Evolutionary conservation across 1,140 invertebrate genomes (phyloP), one percentile per base, ranked within the genome.

Genomic region (Pseudoatta argentina): DNA sequence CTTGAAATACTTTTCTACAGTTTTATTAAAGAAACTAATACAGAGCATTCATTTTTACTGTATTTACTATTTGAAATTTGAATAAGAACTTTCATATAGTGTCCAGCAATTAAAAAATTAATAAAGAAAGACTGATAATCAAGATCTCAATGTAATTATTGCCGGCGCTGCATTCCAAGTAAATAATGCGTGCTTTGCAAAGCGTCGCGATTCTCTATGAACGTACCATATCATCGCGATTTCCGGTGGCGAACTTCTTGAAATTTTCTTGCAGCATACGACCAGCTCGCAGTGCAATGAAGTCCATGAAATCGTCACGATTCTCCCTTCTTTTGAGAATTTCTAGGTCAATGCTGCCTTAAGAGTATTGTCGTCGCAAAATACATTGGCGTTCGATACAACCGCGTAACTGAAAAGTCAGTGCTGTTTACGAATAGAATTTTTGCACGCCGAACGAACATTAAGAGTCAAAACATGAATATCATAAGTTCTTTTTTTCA

Each of bases 321-420:
- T 85, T 85, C 79, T 73, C 76, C 59, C 30, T 69, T 27, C 81
- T 64, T 89, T 72, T 72, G 86, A 63, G 72, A 89, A 87, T 88
- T 89, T 89, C 88, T 89, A 85, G 86, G 86, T 88, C 88, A 88
- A 78, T 85, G 88, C 67, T 78, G 86, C 57, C 79, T 66, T 24
- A 67, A 67, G 48, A 48, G 73, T 66, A 59, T 64, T 27, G 66
- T 82, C 81, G 73, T 34, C 55, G 57, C 81, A 21, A 21, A 12
- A 34, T 44, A 53, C 81, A 51, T 39, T 8, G 51, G 39, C 53
- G 24, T 18, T 30, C 18, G 53, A 71, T 12, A 51, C 14, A 12
- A 34, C 59, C 81, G 71, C 55, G 71, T 30, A 75, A 85, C 27
- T 18, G 39, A 75, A 85, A 85, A 85, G 75, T 76, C 71, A 21